Conservation (phyloP, 2,888 invertebrate species). For the Phyllotreta cruciferae region DNA sequence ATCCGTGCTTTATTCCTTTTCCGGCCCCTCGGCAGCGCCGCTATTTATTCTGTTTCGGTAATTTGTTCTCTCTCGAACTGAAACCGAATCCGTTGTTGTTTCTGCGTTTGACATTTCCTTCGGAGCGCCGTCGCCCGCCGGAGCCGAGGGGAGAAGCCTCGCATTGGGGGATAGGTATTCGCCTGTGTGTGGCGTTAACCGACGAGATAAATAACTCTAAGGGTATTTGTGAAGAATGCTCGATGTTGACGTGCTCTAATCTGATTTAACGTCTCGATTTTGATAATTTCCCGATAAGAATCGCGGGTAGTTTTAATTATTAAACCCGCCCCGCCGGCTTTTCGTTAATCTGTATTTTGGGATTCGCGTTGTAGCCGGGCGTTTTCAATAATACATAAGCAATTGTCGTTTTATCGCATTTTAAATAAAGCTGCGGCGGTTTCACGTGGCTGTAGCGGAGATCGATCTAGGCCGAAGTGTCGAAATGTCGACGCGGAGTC, state of each 20-base stretch:
- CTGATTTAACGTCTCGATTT: no score
- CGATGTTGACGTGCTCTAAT: no score
- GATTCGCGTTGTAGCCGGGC: no score
- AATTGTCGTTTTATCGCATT: constrained; percentile 42
- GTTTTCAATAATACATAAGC: constrained; percentile 44
- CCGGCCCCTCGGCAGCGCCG: constrained; percentile 22
- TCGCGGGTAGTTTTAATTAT: no score
- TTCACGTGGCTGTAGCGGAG: constrained; percentile 36
- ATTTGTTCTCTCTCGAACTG: constrained; percentile 34
- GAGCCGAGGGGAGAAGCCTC: neutral
- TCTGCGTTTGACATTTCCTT: constrained; percentile 37
- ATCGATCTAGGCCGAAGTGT: constrained; percentile 51
- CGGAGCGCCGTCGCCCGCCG: constrained; percentile 15
- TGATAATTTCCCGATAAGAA: no score
- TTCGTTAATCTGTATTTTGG: no score
- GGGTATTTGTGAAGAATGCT: constrained; percentile 1
- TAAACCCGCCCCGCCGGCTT: no score
- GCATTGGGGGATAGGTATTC: constrained; percentile 44
- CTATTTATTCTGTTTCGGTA: constrained; percentile 36
- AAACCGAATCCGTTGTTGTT: constrained; percentile 36
- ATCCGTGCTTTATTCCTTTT: constrained; percentile 27
- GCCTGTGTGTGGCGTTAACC: constrained; percentile 51
- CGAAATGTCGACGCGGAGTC: constrained; percentile 57
- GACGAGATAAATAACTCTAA: constrained; percentile 52
- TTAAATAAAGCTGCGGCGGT: constrained; percentile 35